Evolutionary conservation across 1,140 invertebrate genomes (phyloP), one percentile per base, ranked within the genome.

Genomic region (Bombus difficillimus): DNA sequence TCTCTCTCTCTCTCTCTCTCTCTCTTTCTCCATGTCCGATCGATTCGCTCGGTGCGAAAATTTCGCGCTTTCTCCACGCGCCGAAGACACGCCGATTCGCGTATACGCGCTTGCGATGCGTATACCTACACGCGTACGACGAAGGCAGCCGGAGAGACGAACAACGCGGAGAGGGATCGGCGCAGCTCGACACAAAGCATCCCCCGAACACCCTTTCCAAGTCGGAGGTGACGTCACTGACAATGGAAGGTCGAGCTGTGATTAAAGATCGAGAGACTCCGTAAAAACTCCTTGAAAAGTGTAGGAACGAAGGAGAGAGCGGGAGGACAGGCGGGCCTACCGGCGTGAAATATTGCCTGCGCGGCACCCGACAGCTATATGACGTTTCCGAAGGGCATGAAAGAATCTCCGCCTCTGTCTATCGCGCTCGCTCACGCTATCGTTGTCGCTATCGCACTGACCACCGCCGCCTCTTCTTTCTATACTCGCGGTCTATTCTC

Each of bases 241-340:
- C 94, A 94, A 94, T 94, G 93, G 93, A 93, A 94, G 94, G 94
- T 94, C 94, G 94, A 94, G 93, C 92, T 92, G 94, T 94, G 93
- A 94, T 94, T 94, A 94, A 94, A 94, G 94, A 94, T 94, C 93
- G 93, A 93, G 93, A 93, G 93, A 92, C 92, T 94, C 87, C 92
- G 93, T 91, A 94, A 94, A 94, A 94, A 94, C 92, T 93, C 91
- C 92, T 93, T 92, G 84, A 94, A 94, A 93, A 94, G 92, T 93
- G 89, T 90, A 64, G 79, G 84, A 86, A 85, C 71, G 83, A 39
- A 71, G 74, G 85, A 59, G 91, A 88, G 88, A 86, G 57, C 53
- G 85, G 72, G 89, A 79, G 89, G 83, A 83, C 78, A 79, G 84
- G 77, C 74, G 72, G 89, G 75, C 86, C 87, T 90, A 88, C 89